Percentiles rank a stretch among this genome's conserved stretches.
phyloP scores from a whole-genome alignment of 1,140 invertebrate genomes.

The Campoletis sonorensis region DNA sequence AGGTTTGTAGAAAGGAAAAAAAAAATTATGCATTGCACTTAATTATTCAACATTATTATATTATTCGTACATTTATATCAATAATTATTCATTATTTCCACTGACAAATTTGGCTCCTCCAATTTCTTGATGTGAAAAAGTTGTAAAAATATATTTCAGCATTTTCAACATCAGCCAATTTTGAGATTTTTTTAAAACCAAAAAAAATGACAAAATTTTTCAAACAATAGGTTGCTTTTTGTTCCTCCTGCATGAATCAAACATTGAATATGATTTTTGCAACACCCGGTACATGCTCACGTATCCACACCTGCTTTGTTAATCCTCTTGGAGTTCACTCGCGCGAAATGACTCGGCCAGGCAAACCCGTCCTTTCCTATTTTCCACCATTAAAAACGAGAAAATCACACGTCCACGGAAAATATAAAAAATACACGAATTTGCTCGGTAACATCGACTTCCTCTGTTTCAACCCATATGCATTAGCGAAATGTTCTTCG shows the following conservation, averaged over 20 bases:
- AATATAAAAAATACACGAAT: neutral
- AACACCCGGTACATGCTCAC: neutral
- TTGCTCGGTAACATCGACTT: neutral
- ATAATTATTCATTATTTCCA: too few species aligned
- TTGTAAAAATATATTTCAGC: too few species aligned
- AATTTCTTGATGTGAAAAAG: too few species aligned
- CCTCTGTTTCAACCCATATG: neutral
- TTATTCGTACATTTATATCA: too few species aligned
- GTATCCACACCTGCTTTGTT: slow-evolving; percentile 19
- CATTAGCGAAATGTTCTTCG: neutral
- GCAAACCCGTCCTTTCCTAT: slow-evolving; percentile 1
- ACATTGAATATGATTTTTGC: too few species aligned
- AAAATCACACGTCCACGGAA: neutral
- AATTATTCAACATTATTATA: too few species aligned
- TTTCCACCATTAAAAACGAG: slow-evolving; percentile 7
- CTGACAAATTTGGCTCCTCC: too few species aligned
- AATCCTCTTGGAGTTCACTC: slow-evolving; percentile 6
- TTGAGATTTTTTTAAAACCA: too few species aligned
- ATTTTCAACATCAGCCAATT: too few species aligned
- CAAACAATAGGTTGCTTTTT: neutral
- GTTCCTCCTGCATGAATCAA: neutral
- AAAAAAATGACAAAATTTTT: too few species aligned
- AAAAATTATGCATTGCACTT: too few species aligned
- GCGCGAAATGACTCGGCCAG: slow-evolving; percentile 27
- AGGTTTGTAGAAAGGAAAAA: too few species aligned